Evolutionary conservation across 2,113 vertebrate species (phyloP).

Genomic region (Microtus oregoni): DNA sequence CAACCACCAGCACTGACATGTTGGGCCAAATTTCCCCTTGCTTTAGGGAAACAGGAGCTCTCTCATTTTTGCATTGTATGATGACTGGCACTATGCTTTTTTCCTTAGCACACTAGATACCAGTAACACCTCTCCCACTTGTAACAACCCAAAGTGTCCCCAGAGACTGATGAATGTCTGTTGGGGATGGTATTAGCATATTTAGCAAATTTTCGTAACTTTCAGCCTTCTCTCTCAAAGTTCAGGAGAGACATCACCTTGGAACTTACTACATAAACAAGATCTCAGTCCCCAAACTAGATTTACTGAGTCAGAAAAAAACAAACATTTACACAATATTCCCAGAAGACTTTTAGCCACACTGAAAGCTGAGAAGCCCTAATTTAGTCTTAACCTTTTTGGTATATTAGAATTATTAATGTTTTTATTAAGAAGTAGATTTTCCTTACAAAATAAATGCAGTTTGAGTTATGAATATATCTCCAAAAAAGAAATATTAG

Average conservation of each 20-base stretch:
- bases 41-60: fast-evolving
- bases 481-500: too few species aligned
- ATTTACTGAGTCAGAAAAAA: conserved; percentile 20
- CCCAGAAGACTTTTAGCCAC: background rate
- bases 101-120: background rate
- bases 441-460: too few species aligned
- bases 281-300: background rate
- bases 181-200: background rate
- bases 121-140: background rate
- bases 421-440: too few species aligned
- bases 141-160: background rate
- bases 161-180: background rate
- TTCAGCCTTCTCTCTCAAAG: conserved; percentile 27
- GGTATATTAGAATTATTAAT: background rate
- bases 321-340: background rate
- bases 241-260: background rate
- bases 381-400: background rate
- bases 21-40: background rate
- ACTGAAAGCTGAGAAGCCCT: background rate
- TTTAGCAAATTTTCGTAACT: background rate
- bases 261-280: conserved; percentile 29
- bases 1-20: background rate
- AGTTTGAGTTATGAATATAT: too few species aligned
- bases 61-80: background rate
- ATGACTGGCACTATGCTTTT: background rate